Evolutionary conservation across 2,113 vertebrate genomes (phyloP).

Genomic region (Prunella fulvescens): DNA sequence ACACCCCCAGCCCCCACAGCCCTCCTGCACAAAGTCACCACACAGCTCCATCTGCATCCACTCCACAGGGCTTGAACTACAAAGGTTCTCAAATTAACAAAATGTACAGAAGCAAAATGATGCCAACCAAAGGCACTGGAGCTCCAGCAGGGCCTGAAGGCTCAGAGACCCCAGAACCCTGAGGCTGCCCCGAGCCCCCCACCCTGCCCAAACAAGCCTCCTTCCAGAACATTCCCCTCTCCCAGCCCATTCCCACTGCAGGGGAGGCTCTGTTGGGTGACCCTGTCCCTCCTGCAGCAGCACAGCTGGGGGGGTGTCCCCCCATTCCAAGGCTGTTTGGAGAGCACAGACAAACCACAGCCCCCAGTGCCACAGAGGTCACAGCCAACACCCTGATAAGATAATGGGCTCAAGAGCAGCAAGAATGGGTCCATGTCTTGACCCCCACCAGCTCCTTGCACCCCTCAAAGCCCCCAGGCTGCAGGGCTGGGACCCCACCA

Average conservation of each 20-base stretch:
- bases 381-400: not conserved
- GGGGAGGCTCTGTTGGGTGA: not conserved
- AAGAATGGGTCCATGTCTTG: not conserved
- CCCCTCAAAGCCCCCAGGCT: not conserved
- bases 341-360: not conserved
- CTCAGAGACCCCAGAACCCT: not conserved
- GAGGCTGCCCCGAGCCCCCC: not conserved
- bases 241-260: fast-evolving
- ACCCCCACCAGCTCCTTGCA: not conserved
- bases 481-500: not conserved
- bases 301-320: not conserved
- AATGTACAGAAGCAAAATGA: not conserved
- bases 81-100: not conserved
- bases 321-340: constrained; percentile 19
- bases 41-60: not conserved
- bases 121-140: not conserved
- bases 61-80: not conserved
- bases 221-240: not conserved
- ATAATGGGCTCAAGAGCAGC: not conserved
- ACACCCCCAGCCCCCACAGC: not conserved
- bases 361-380: not conserved
- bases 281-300: not conserved
- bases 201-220: not conserved
- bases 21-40: not conserved
- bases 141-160: not conserved